A percentile compares a stretch with the other conserved stretches of the same genome.
Conservation (phyloP, 2,888 invertebrate genomes). For the Desoria tigrina region DNA sequence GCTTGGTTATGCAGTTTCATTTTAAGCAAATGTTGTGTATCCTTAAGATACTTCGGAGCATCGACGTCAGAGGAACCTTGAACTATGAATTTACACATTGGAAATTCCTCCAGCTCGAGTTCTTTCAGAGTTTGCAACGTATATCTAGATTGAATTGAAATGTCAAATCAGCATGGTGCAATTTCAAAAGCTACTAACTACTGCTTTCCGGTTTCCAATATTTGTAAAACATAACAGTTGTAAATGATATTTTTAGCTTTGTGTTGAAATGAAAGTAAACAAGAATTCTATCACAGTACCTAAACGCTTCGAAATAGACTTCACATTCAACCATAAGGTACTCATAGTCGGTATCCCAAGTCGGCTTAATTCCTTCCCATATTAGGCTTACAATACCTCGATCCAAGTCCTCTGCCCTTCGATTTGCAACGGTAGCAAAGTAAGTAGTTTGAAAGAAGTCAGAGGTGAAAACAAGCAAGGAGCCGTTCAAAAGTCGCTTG, state of each 20-base stretch:
- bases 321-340: constrained; percentile 74
- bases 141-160: constrained; percentile 33
- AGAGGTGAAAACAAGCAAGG: constrained; percentile 70
- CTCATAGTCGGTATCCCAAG: constrained; percentile 54
- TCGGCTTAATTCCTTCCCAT: constrained; percentile 46
- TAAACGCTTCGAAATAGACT: constrained; percentile 80
- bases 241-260: not conserved
- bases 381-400: constrained; percentile 62
- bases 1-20: constrained; percentile 12
- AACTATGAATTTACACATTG: constrained; percentile 70
- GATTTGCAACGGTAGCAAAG: constrained; percentile 69
- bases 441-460: constrained; percentile 69
- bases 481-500: constrained; percentile 70
- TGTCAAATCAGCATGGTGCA: not conserved
- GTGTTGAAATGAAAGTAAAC: too few species aligned
- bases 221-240: too few species aligned
- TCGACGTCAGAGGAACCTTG: constrained; percentile 57
- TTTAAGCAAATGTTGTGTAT: constrained; percentile 26
- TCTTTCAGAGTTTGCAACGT: constrained; percentile 60
- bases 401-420: constrained; percentile 61
- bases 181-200: constrained; percentile 39
- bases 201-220: too few species aligned
- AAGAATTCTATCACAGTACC: constrained; percentile 72
- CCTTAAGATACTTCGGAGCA: constrained; percentile 58
- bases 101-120: constrained; percentile 63